phyloP scores from a whole-genome alignment of 1,140 invertebrate genomes.

The Scaptomyza montana region DNA sequence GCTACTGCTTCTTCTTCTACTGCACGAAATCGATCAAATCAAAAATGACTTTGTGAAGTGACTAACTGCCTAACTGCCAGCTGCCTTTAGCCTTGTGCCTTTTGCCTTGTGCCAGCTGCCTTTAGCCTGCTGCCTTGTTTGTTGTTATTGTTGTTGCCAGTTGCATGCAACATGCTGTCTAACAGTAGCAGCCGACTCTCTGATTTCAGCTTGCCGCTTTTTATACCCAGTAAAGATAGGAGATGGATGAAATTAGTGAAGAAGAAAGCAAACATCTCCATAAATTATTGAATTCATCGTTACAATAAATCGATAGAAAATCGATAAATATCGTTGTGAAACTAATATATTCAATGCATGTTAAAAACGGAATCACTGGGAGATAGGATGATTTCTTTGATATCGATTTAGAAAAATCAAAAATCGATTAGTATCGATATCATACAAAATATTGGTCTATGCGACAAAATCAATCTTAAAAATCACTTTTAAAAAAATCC shows the following conservation, averaged over 20 bases:
- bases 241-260: too few relatives aligned
- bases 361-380: too few relatives aligned
- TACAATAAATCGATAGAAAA: too few relatives aligned
- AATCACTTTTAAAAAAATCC: neutral
- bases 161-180: constrained; percentile 57
- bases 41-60: constrained; percentile 82
- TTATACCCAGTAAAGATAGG: neutral
- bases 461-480: too few relatives aligned
- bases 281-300: too few relatives aligned
- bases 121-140: constrained; percentile 29
- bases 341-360: too few relatives aligned
- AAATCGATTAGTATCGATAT: too few relatives aligned
- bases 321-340: too few relatives aligned
- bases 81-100: constrained; percentile 38
- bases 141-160: constrained; percentile 12
- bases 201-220: constrained; percentile 14
- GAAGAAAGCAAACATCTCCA: too few relatives aligned
- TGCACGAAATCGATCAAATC: constrained; percentile 82
- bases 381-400: too few relatives aligned
- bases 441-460: too few relatives aligned
- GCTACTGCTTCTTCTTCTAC: constrained; percentile 22
- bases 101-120: constrained; percentile 37
- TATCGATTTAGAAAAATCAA: too few relatives aligned
- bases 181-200: constrained; percentile 34
- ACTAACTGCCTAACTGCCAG: constrained; percentile 79